Evolutionary conservation across 2,888 invertebrate genomes (phyloP).

Genomic region (Ethmia dodecea): DNA sequence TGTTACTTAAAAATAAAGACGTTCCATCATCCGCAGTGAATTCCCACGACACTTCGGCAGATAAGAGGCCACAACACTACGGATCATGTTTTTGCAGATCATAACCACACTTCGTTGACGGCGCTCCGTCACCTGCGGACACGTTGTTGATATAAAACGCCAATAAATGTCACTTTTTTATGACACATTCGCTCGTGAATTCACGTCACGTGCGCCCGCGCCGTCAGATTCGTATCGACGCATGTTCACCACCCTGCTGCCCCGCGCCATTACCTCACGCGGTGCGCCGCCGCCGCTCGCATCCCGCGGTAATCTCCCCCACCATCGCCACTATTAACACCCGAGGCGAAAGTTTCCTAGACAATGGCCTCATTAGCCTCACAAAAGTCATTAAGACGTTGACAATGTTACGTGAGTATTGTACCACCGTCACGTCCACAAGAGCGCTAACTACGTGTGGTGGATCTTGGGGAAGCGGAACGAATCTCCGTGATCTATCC

Average conservation of each 20-base stretch:
- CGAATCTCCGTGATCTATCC: slow-evolving; percentile 61
- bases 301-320: slow-evolving; percentile 49
- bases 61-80: slow-evolving; percentile 45
- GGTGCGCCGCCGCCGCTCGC: slow-evolving; percentile 31
- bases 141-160: slow-evolving; percentile 73
- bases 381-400: slow-evolving; percentile 67
- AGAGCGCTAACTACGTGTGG: slow-evolving; percentile 72
- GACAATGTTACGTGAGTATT: slow-evolving; percentile 44
- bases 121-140: slow-evolving; percentile 57
- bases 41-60: slow-evolving; percentile 57
- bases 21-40: slow-evolving; percentile 30
- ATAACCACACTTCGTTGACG: slow-evolving; percentile 55
- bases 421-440: slow-evolving; percentile 63
- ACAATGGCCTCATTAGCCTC: slow-evolving; percentile 68
- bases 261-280: slow-evolving; percentile 59
- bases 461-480: slow-evolving; percentile 72
- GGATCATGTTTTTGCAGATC: slow-evolving; percentile 64
- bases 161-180: slow-evolving; percentile 77
- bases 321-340: slow-evolving; percentile 50
- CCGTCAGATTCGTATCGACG: slow-evolving; percentile 59
- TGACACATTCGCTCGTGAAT: slow-evolving; percentile 56
- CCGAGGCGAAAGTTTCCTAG: slow-evolving; percentile 43
- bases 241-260: slow-evolving; percentile 35
- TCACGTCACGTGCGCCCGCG: slow-evolving; percentile 67
- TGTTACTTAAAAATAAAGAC: slow-evolving; percentile 38